Base-by-base conservation (phyloP, 2,888 invertebrate species). In the Cecidostiba fungosa region DNA sequence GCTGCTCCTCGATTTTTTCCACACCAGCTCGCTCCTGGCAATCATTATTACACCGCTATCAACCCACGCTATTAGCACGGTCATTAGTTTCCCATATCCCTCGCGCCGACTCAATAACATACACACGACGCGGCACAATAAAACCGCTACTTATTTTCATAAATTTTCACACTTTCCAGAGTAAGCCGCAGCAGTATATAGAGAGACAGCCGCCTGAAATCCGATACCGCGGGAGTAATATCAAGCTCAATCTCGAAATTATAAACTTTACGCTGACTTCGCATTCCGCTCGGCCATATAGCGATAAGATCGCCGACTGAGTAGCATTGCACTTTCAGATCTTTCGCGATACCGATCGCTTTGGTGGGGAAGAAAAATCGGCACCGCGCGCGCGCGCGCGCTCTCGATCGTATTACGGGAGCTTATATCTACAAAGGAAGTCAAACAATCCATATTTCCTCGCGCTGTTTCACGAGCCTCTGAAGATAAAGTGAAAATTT, bases 321-420 rank as follows among this genome's bases (percentile, higher is more conserved):
- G 59, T 43, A 29, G 69, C 66, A 47, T 23, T 69, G 19, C 76
- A 87, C 87, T 87, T 87, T 87, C 87, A 85, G 85, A 85, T 87
- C 70, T 83, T 50, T 87, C 80, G 26, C 29, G 87, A 87, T 87
- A 87, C 82, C 54, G 77, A 80, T 77, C 76, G 32, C 80, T 80
- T 1, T 19, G 54, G 32, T n/a, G n/a, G n/a, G 29, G 36, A 54
- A 54, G 43, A 79, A 85, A 86, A 86, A 86, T 82, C 50, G 32
- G n/a, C n/a, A n/a, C 23, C 50, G 16, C 77, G 39, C 36, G 23
- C 80, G 39, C n/a, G n/a, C n/a, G n/a, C n/a, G n/a, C n/a, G n/a
- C n/a, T n/a, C n/a, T n/a, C 14, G 78, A 84, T 86, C 80, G 43
- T 50, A 50, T 86, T 82, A 77, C 82, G 16, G 32, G 54, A 32